These are phyloP conservation scores for Hirudo medicinalis DNA, from an alignment of 1,140 invertebrate genomes.

Conservation along the genomic window DNA sequence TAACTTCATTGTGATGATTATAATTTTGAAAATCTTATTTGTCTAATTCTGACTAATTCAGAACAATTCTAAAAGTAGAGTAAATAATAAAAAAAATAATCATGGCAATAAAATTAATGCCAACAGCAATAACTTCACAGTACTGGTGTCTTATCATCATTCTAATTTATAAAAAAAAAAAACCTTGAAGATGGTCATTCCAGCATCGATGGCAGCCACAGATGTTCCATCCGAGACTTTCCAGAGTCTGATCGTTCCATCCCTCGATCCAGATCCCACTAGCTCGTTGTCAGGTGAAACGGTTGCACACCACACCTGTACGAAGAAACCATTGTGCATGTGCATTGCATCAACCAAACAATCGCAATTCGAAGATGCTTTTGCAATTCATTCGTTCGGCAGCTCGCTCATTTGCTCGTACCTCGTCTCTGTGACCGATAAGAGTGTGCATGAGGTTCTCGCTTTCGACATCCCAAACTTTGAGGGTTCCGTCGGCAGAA, in stretches of 20 bases:
- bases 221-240: conserved; percentile 32
- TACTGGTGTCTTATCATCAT: no score
- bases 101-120: background rate
- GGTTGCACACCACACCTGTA: conserved; percentile 37
- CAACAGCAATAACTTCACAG: no score
- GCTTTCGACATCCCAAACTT: conserved; percentile 36
- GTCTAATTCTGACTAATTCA: background rate
- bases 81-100: background rate
- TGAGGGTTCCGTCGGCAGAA: conserved; percentile 38
- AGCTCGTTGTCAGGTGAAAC: conserved; percentile 39
- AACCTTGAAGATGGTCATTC: conserved; percentile 39
- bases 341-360: background rate
- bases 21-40: background rate
- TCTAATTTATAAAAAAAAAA: conserved; percentile 16
- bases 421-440: conserved; percentile 38
- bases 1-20: background rate
- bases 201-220: conserved; percentile 37
- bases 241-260: conserved; percentile 41
- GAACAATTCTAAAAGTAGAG: background rate
- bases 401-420: conserved; percentile 15
- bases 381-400: no score
- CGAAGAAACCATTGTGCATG: conserved; percentile 1
- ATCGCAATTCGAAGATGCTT: no score
- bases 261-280: conserved; percentile 37
- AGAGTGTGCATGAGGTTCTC: conserved; percentile 36